Evolutionary conservation across 2,888 invertebrate species (phyloP), one percentile per base, ranked within the genome.

Genomic region (Chrysodeixis includens): DNA sequence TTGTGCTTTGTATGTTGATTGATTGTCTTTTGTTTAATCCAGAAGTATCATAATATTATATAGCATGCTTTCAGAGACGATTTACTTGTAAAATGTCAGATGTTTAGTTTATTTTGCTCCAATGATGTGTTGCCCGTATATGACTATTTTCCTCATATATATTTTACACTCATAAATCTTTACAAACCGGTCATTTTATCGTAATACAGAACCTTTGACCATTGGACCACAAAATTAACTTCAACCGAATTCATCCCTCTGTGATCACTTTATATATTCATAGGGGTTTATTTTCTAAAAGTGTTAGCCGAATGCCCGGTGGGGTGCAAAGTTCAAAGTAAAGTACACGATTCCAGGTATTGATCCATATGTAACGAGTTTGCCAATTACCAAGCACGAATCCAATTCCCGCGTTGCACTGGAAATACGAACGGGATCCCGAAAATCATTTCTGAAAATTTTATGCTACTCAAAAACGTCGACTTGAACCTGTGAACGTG

Each of bases 301-400:
- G 40, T 40, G 40, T 40, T n/a, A 5, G n/a, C n/a, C 40, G 40
- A 40, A 40, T 40, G 40, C 40, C 40, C n/a, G n/a, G n/a, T 7
- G 14, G 14, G 40, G 40, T n/a, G 40, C 40, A n/a, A 40, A n/a
- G 40, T 40, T 40, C 40, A 40, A 49, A 18, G 18, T 20, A 49
- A 49, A 49, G 46, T 49, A 20, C 46, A 49, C 46, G 18, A 20
- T 12, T 49, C 18, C 20, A 49, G 46, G 18, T 49, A 49, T 49
- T 49, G 18, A 49, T 49, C 46, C 46, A 18, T 49, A 49, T 49
- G 46, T 49, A 20, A 49, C 46, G 46, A 49, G 46, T 49, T 18
- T 49, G 46, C 46, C 46, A 49, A 49, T 49, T 49, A 49, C 46
- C 16, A 10, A 49, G 20, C 46, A 49, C 46, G 46, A 49, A 20